Evolutionary conservation across 2,113 vertebrate genomes (phyloP).

Genomic region (Erythrocercus mccallii): DNA sequence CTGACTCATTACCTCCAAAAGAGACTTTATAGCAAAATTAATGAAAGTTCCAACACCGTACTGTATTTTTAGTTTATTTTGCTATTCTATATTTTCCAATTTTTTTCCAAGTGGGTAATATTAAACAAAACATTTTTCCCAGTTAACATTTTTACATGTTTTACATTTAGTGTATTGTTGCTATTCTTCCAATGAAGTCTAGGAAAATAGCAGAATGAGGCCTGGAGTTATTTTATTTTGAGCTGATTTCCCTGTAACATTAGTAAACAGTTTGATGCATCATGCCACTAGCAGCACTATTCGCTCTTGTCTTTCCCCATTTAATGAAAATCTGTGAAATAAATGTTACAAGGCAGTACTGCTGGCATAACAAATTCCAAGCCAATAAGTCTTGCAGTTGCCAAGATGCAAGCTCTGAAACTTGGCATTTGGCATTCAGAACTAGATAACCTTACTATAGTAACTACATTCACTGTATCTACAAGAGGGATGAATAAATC

Average conservation of each 20-base stretch:
- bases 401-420: conserved; percentile 36
- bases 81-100: background rate
- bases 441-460: conserved; percentile 47
- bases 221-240: background rate
- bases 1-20: background rate
- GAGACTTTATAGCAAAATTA: background rate
- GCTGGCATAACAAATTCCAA: conserved; percentile 45
- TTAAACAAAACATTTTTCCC: background rate
- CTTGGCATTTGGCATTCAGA: conserved; percentile 51
- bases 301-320: conserved; percentile 10
- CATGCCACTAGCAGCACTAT: background rate
- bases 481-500: conserved; percentile 61
- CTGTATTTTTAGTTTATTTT: background rate
- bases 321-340: conserved; percentile 56
- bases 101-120: background rate
- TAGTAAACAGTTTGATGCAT: conserved; percentile 11
- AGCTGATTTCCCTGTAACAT: background rate
- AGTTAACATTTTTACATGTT: background rate
- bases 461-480: conserved; percentile 57
- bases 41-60: background rate
- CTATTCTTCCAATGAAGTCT: background rate
- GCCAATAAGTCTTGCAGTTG: conserved; percentile 34
- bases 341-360: conserved; percentile 33
- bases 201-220: background rate
- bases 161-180: background rate